Evolutionary conservation across 2,797 vertebrate species (phyloP).

Genomic region (Xenopus petersii): DNA sequence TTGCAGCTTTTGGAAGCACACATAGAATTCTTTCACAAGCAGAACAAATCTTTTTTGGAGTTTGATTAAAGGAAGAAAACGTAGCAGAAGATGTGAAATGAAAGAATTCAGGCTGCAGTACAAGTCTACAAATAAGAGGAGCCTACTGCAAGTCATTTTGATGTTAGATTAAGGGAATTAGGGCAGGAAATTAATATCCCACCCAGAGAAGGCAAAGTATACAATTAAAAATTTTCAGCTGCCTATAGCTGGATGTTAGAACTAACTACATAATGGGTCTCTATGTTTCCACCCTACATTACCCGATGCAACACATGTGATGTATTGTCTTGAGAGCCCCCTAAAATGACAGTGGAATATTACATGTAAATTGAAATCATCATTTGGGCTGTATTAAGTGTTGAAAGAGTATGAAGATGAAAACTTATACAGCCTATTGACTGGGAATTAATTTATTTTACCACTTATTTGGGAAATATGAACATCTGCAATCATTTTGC

Average conservation of each 20-base stretch:
- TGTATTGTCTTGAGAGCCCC: too few relatives aligned
- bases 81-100: not conserved
- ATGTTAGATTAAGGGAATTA: conserved; percentile 21
- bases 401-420: too few relatives aligned
- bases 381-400: too few relatives aligned
- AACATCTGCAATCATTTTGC: too few relatives aligned
- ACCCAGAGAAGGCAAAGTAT: conserved; percentile 1
- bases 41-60: not conserved
- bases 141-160: conserved; percentile 11
- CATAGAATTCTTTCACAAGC: not conserved
- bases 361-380: too few relatives aligned
- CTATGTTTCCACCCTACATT: too few relatives aligned
- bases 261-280: too few relatives aligned
- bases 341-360: too few relatives aligned
- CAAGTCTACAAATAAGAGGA: not conserved
- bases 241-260: not conserved
- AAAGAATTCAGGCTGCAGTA: not conserved
- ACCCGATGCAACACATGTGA: too few relatives aligned
- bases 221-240: conserved; percentile 11
- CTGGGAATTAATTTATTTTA: too few relatives aligned
- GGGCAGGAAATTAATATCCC: conserved; percentile 17
- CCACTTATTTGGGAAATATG: too few relatives aligned
- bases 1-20: not conserved
- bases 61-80: not conserved
- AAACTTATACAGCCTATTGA: too few relatives aligned